phyloP scores from a whole-genome alignment of 2,797 vertebrate genomes.

The Enteromius unitaeniatus region DNA sequence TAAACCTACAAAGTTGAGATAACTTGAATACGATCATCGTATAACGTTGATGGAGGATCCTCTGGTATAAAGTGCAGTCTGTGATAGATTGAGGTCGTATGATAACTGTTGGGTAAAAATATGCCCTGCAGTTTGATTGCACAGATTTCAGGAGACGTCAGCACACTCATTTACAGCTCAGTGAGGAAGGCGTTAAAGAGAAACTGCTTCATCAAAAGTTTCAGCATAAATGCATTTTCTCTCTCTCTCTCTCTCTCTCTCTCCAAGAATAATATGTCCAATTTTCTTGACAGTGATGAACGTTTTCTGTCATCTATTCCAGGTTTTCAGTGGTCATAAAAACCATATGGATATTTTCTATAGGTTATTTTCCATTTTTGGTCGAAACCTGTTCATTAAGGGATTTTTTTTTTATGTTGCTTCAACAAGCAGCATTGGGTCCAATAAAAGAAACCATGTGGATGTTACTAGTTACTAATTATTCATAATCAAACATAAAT shows the following conservation, averaged over 20 bases:
- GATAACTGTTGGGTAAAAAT: constrained; percentile 51
- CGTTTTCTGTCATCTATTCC: background rate
- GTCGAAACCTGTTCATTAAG: background rate
- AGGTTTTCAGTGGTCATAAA: background rate
- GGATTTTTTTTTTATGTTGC: background rate
- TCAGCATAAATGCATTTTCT: background rate
- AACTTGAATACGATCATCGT: background rate
- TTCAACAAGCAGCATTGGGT: background rate
- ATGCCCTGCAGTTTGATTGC: background rate
- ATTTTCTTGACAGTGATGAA: background rate
- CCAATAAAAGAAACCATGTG: too few relatives aligned
- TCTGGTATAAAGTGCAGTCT: constrained; percentile 4
- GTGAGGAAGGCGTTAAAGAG: background rate
- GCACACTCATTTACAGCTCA: background rate
- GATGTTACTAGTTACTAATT: background rate
- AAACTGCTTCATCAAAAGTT: constrained; percentile 9
- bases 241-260: background rate
- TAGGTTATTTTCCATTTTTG: background rate
- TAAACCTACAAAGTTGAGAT: background rate
- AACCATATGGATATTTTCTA: background rate
- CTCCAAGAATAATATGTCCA: background rate
- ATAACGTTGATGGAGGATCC: background rate
- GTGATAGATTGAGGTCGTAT: constrained; percentile 60
- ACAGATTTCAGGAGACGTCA: background rate
- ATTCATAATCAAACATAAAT: background rate